These are phyloP conservation scores for Misgurnus mizolepis DNA, from an alignment of 2,113 vertebrate genomes.

Conservation along the genomic window DNA sequence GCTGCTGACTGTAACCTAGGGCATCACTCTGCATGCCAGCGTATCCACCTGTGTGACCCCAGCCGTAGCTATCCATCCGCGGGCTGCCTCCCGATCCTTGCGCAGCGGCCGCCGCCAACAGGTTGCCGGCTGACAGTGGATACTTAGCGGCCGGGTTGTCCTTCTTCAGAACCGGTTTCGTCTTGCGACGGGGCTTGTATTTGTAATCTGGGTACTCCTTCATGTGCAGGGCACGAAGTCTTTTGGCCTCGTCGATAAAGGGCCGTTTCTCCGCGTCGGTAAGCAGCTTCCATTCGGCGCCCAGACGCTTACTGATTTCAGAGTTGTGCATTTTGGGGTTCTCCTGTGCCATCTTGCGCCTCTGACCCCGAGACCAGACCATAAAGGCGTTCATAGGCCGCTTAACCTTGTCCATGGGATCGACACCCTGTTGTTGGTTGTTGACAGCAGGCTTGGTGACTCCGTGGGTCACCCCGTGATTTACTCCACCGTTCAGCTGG, in stretches of 20 bases:
- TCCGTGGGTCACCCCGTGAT: conserved; percentile 40
- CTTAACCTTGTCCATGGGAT: conserved; percentile 74
- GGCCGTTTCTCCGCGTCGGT: conserved; percentile 75
- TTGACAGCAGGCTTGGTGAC: conserved; percentile 29
- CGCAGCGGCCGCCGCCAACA: conserved; percentile 32
- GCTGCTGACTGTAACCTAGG: conserved; percentile 58
- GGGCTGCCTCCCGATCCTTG: conserved; percentile 47
- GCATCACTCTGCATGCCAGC: conserved; percentile 57
- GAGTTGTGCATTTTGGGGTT: conserved; percentile 80
- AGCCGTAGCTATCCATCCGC: conserved; percentile 60
- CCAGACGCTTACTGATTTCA: conserved; percentile 77
- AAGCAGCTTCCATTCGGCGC: conserved; percentile 75
- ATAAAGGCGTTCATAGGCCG: conserved; percentile 91
- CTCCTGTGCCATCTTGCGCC: conserved; percentile 75
- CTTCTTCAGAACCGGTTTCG: conserved; percentile 59
- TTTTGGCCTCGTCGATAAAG: conserved; percentile 77
- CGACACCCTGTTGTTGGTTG: conserved; percentile 36
- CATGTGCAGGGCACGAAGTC: conserved; percentile 73
- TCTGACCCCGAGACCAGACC: conserved; percentile 84
- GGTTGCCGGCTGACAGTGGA: conserved; percentile 31
- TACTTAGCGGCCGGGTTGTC: conserved; percentile 46
- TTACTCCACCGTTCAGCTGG: conserved; percentile 30
- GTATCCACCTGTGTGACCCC: conserved; percentile 56
- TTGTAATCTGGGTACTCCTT: conserved; percentile 77
- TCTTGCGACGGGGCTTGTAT: conserved; percentile 75